Evolutionary conservation across 2,888 invertebrate species (phyloP), one percentile per base, ranked within the genome.

Genomic region (Palloptera scutellata): DNA sequence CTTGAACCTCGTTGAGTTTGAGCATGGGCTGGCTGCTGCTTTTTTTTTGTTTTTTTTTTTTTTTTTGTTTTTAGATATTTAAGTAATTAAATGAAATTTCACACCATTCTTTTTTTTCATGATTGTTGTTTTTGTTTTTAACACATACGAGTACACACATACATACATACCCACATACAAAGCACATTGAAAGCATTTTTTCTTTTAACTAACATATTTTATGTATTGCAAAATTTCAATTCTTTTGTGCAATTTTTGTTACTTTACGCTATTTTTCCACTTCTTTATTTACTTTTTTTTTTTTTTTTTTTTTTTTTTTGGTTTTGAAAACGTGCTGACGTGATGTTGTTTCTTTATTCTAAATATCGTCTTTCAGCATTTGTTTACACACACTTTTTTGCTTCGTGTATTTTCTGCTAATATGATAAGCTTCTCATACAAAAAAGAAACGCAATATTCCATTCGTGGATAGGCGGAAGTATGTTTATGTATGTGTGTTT

Each of bases 1-100:
- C 30, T 30, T 30, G 30, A 30, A 30, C 30, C 30, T 30, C 30
- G 6, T 30, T 48, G 48, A 8, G 48, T 48, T 13, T 6, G 48
- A 48, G 48, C 11, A 11, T 4, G 30, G 30, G 3, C 30, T 30
- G 30, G 30, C 6, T 30, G 30, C 30, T 30, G 2, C 6, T 30
- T 30, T 30, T 6, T 4, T 2, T 6, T 30, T 30, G n/a, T n/a
- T n/a, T 30, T 30, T 30, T 30, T 30, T 30, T 6, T 4, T 2
- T 6, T 30, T 30, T 30, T 30, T 19, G 41, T 42, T 41, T 73
- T 73, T 72, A 71, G 72, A 74, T 70, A 74, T 73, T 74, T 70
- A 71, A 77, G 74, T 80, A 78, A 78, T 80, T 78, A 78, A 75
- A 78, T 79, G 78, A 74, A 77, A 79, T 75, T 80, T 74, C 73